phyloP scores from a whole-genome alignment of 2,797 vertebrate genomes.

The Acrossocheilus fasciatus region DNA sequence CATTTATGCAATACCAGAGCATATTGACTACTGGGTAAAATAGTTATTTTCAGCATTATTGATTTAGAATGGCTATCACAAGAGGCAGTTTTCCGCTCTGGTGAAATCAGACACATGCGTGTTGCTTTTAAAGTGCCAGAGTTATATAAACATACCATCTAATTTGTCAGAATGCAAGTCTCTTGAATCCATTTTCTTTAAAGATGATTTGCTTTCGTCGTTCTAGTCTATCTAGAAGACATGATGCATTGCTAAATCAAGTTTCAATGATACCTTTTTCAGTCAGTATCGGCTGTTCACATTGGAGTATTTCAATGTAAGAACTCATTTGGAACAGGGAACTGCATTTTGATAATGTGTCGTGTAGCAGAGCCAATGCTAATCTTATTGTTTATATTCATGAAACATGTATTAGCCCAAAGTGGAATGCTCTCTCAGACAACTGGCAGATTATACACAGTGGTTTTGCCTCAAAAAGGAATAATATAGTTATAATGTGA shows the following conservation, averaged over 20 bases:
- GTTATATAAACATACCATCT: constrained; percentile 18
- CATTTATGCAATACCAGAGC: constrained; percentile 58
- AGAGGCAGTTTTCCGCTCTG: constrained; percentile 41
- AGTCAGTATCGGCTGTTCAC: neutral
- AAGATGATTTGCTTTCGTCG: neutral
- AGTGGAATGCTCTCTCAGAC: constrained; percentile 21
- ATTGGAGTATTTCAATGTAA: constrained; percentile 14
- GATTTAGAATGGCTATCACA: constrained; percentile 51
- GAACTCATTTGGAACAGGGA: constrained; percentile 4
- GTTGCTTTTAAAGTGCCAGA: constrained; percentile 30
- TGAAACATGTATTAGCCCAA: constrained; percentile 45
- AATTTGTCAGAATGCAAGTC: constrained; percentile 32
- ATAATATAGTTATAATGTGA: constrained; percentile 44
- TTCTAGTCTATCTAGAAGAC: constrained; percentile 32
- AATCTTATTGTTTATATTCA: constrained; percentile 55
- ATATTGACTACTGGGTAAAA: constrained; percentile 55
- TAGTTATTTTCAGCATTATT: constrained; percentile 54
- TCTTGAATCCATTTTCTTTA: neutral
- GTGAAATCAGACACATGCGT: constrained; percentile 13
- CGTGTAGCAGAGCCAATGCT: constrained; percentile 15
- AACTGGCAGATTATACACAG: constrained; percentile 35
- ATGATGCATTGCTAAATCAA: constrained; percentile 39
- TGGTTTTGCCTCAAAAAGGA: constrained; percentile 44
- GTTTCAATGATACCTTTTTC: constrained; percentile 26
- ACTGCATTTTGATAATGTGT: constrained; percentile 5